Evolutionary conservation across 1,140 invertebrate species (phyloP), one percentile per base, ranked within the genome.

Genomic region (Drosophila subpulchrella): DNA sequence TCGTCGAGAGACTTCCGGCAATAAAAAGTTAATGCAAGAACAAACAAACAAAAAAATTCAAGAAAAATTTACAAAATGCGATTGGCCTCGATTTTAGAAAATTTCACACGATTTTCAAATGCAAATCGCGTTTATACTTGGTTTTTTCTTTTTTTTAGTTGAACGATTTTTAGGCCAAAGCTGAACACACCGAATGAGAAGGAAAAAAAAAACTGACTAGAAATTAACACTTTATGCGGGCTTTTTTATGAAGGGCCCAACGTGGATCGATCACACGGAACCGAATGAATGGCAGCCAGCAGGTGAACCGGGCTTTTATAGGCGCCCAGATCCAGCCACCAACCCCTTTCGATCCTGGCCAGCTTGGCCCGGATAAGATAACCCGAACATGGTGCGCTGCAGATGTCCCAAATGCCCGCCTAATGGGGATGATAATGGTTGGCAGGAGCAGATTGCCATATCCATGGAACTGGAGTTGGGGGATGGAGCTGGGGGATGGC

Each of bases 221-320:
- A 78, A 79, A 77, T 88, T 67, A 70, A 77, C 79, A 88, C 75
- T 88, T 88, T 83, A 83, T 88, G 80, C 84, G 83, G 83, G 83
- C 34, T 41, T 67, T 46, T 27, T 34, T 10, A 1, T 34, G 32
- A 17, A n/a, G 59, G 42, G 17, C 44, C 42, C 36, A 32, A 68
- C 58, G 54, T 74, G 63, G 42, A 61, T 56, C 58, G 82, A 86
- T 86, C 77, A 67, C 75, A 68, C 67, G 63, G 58, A 54, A 71
- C 62, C 61, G 55, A 88, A 84, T 88, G 84, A 89, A 84, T 88
- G 70, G 48, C 58, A 71, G 50, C 56, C 61, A 84, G 84, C 84
- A 88, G 84, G 84, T 88, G 84, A 59, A 57, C 68, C 44, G 20
- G 44, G 15, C 72, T 88, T 88, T 78, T 88, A 88, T 89, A 88